Evolutionary conservation across 2,113 vertebrate genomes (phyloP).

Genomic region (Dromaius novaehollandiae): DNA sequence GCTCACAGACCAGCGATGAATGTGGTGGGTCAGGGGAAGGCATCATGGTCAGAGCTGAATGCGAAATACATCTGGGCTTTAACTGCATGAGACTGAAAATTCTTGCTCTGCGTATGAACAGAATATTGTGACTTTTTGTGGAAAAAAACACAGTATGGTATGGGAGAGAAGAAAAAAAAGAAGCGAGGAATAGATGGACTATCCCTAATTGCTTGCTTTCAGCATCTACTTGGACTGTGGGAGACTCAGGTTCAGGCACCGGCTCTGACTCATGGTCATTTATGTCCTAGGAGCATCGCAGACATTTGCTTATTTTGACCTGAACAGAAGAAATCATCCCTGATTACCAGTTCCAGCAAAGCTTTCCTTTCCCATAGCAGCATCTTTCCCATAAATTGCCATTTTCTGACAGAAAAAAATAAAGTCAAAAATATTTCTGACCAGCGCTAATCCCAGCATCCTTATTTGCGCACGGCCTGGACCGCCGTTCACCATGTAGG

Average conservation of each 20-base stretch:
- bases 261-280: neutral
- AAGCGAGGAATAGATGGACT: neutral
- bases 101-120: neutral
- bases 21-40: neutral
- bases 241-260: neutral
- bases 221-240: neutral
- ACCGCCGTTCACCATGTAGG: rapidly evolving
- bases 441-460: rapidly evolving
- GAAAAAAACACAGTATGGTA: neutral
- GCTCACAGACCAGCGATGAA: neutral
- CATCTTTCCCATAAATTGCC: neutral
- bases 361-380: neutral
- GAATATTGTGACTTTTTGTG: neutral
- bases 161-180: neutral
- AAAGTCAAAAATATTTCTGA: neutral
- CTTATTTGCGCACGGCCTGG: neutral
- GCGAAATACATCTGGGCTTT: neutral
- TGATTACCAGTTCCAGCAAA: neutral
- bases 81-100: neutral
- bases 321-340: neutral
- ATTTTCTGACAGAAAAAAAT: neutral
- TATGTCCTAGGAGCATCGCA: neutral
- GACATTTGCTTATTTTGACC: neutral
- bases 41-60: neutral
- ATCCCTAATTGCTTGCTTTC: neutral